Evolutionary conservation across 2,888 invertebrate genomes (phyloP).

Genomic region (Ochropleura leucogaster): DNA sequence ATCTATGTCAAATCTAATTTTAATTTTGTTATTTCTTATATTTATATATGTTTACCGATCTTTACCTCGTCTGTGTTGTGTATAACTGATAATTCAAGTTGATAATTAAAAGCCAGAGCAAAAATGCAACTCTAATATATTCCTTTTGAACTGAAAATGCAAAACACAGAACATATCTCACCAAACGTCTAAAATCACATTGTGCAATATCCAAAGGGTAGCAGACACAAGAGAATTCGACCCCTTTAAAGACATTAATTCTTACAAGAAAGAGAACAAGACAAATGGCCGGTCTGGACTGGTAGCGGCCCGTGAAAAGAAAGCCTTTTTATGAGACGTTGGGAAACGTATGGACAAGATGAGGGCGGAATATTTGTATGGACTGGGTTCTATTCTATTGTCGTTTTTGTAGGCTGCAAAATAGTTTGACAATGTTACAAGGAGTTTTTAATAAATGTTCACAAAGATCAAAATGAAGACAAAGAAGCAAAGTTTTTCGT

Average conservation of each 20-base stretch:
- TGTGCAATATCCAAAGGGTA: conserved; percentile 60
- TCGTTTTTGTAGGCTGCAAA: neutral
- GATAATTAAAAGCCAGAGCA: neutral
- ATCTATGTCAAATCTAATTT: no score
- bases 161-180: neutral
- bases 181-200: conserved; percentile 54
- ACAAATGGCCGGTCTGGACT: conserved; percentile 75
- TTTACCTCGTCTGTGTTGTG: no score
- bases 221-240: conserved; percentile 71
- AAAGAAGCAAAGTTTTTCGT: neutral
- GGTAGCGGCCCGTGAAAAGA: conserved; percentile 81
- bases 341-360: conserved; percentile 66
- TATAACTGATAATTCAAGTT: no score
- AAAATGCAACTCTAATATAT: neutral
- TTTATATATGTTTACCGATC: no score
- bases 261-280: conserved; percentile 78
- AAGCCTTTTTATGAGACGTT: conserved; percentile 80
- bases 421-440: neutral
- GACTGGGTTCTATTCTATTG: neutral
- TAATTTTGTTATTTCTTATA: no score
- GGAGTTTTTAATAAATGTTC: neutral
- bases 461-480: neutral
- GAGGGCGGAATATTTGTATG: neutral
- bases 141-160: neutral
- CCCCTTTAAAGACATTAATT: conserved; percentile 83